Conservation (phyloP, 2,888 invertebrate genomes). For the Watsonalla binaria region DNA sequence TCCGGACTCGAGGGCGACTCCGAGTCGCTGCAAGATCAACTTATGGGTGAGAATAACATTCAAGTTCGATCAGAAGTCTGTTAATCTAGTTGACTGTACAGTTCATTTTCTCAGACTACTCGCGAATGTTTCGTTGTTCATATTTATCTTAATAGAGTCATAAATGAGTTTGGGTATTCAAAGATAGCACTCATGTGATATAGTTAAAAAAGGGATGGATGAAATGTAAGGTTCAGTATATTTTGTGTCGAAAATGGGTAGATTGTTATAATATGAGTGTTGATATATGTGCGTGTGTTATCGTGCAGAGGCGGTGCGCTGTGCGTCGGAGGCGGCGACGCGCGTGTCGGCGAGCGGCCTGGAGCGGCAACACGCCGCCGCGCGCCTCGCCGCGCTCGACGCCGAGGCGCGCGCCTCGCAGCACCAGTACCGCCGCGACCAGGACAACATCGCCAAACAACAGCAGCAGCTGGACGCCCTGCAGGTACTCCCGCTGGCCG, state of each 20-base stretch:
- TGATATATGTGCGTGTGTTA: not conserved
- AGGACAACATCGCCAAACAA: slow-evolving; percentile 67
- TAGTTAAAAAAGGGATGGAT: too few species aligned
- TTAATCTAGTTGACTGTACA: not conserved
- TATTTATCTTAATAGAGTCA: too few species aligned
- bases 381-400: slow-evolving; percentile 81
- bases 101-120: not conserved
- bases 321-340: slow-evolving; percentile 86
- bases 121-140: too few species aligned
- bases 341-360: slow-evolving; percentile 87
- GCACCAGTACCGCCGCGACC: slow-evolving; percentile 82
- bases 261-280: too few species aligned
- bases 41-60: slow-evolving; percentile 81
- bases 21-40: slow-evolving; percentile 92
- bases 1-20: slow-evolving; percentile 89
- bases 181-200: too few species aligned
- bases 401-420: slow-evolving; percentile 83
- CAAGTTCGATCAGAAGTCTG: not conserved
- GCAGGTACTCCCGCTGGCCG: slow-evolving; percentile 46
- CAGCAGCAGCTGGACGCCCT: slow-evolving; percentile 58
- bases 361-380: slow-evolving; percentile 82
- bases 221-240: too few species aligned
- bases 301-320: slow-evolving; percentile 83
- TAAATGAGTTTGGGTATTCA: too few species aligned
- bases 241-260: too few species aligned